Conservation (phyloP, 1,140 invertebrate genomes). For the Ips typographus region DNA sequence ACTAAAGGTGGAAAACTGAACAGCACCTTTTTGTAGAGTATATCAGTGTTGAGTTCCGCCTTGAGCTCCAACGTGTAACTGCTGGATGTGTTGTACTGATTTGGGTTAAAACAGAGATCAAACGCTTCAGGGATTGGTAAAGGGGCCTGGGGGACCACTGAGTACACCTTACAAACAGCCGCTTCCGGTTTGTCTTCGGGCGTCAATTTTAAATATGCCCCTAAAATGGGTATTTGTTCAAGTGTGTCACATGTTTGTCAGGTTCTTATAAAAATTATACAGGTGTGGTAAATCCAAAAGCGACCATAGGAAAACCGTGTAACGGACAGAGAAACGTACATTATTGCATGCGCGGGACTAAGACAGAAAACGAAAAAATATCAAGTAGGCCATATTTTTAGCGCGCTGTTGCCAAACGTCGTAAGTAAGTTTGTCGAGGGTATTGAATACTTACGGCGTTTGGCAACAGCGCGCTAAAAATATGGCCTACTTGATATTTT, state of each 20-base stretch:
- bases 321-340: no score
- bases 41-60: slow-evolving; percentile 23
- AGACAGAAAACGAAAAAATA: no score
- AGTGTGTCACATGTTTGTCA: neutral
- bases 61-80: slow-evolving; percentile 19
- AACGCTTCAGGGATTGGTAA: slow-evolving; percentile 12
- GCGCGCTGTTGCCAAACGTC: no score
- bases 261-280: neutral
- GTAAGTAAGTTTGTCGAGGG: no score
- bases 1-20: slow-evolving; percentile 9
- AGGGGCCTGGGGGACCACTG: neutral
- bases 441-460: no score
- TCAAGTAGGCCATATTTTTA: no score
- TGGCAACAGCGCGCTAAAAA: no score
- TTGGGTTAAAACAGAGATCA: slow-evolving; percentile 21
- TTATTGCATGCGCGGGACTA: no score
- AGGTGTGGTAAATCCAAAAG: no score
- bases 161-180: slow-evolving; percentile 22
- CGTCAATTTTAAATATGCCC: slow-evolving; percentile 17
- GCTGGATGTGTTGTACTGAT: slow-evolving; percentile 6
- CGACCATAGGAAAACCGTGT: no score
- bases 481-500: no score
- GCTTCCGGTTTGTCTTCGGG: slow-evolving; percentile 7
- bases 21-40: slow-evolving; percentile 20
- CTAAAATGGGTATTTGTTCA: neutral